Evolutionary conservation across 2,797 vertebrate genomes (phyloP).

Genomic region (Peromyscus nudipes): DNA sequence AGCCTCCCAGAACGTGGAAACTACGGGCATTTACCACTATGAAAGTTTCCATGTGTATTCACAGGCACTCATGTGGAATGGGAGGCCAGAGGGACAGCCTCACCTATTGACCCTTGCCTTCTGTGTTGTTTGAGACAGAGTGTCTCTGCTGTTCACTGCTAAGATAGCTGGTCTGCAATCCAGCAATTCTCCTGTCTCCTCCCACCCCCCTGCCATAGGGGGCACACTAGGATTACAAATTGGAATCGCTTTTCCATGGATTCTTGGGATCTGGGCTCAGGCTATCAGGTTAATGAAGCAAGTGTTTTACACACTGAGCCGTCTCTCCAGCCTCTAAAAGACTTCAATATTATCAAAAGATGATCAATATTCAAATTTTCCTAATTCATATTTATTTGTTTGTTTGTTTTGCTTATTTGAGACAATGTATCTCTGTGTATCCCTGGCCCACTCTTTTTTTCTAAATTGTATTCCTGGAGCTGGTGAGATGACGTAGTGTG

Average conservation of each 20-base stretch:
- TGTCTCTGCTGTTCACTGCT: not conserved
- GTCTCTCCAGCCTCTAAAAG: not conserved
- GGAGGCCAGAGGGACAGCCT: not conserved
- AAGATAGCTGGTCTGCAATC: not conserved
- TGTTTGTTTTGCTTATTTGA: not conserved
- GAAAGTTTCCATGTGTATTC: not conserved
- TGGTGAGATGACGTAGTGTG: not conserved
- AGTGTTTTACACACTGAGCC: not conserved
- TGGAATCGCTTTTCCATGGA: not conserved
- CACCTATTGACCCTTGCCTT: not conserved
- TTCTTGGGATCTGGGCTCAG: not conserved
- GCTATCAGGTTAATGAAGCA: not conserved
- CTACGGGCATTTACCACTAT: not conserved
- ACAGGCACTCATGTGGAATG: not conserved
- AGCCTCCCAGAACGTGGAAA: not conserved
- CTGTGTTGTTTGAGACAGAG: not conserved
- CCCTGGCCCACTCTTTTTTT: not conserved
- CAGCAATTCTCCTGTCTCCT: not conserved
- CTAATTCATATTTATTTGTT: not conserved
- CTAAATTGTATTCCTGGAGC: not conserved
- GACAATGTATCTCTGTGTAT: not conserved
- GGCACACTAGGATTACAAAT: not conserved
- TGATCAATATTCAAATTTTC: not conserved
- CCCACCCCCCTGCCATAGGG: not conserved
- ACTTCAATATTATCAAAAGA: conserved; percentile 21